Percentiles rank a stretch among this genome's conserved stretches.
Evolutionary conservation across 2,797 vertebrate species (phyloP).

Genomic region (Acanthurus lineatus): DNA sequence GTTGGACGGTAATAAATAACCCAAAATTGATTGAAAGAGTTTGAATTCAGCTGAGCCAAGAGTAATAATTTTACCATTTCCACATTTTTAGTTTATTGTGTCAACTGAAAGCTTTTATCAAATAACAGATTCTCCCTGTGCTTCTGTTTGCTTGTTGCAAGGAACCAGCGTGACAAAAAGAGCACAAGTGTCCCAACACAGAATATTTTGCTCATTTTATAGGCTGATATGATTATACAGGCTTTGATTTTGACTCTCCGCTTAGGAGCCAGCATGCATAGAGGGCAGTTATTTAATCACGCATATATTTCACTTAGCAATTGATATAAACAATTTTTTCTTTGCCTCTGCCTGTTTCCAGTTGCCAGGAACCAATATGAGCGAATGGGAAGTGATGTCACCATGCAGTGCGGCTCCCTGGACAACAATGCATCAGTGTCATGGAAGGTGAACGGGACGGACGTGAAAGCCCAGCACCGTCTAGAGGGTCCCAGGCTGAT

Average conservation of each 20-base stretch:
- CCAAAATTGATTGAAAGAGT: neutral
- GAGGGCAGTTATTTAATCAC: neutral
- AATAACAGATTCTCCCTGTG: neutral
- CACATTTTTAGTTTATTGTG: neutral
- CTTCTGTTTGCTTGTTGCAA: neutral
- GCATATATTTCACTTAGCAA: neutral
- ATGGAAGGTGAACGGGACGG: slow-evolving; percentile 96
- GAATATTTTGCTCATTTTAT: neutral
- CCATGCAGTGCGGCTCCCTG: slow-evolving; percentile 93
- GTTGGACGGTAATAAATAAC: neutral
- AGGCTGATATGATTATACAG: neutral
- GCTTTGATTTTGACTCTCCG: slow-evolving; percentile 1
- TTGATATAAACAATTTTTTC: neutral
- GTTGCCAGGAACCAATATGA: slow-evolving; percentile 90
- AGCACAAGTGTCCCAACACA: neutral
- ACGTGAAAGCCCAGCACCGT: slow-evolving; percentile 87
- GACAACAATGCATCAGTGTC: slow-evolving; percentile 90
- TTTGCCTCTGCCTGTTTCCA: slow-evolving; percentile 66
- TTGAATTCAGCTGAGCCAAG: neutral
- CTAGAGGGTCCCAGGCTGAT: slow-evolving; percentile 89
- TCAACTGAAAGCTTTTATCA: neutral
- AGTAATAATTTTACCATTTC: neutral
- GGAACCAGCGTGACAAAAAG: neutral
- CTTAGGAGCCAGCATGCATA: neutral
- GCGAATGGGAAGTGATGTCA: slow-evolving; percentile 91